A percentile compares a stretch with the other conserved stretches of the same genome.
phyloP scores from a whole-genome alignment of 2,888 invertebrate species.

The Nysson spinosus region DNA sequence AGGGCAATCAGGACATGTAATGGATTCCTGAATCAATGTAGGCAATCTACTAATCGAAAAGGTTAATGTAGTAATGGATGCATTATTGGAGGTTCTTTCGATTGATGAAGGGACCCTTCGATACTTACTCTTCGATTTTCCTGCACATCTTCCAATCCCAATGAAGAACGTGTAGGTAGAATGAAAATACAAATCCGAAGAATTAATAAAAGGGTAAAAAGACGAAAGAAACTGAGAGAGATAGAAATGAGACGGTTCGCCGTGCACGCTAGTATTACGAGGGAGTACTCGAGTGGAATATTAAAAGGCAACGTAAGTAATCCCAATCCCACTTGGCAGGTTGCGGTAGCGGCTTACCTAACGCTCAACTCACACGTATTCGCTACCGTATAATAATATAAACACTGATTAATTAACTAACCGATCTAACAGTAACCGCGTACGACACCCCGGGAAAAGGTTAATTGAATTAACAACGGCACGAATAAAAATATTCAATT shows the following conservation, averaged over 20 bases:
- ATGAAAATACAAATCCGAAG: background rate
- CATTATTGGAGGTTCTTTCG: too few relatives aligned
- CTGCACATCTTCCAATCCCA: too few relatives aligned
- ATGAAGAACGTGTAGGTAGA: background rate
- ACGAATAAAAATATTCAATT: background rate
- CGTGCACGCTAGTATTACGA: constrained; percentile 43
- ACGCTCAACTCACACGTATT: constrained; percentile 45
- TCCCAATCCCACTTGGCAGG: constrained; percentile 37
- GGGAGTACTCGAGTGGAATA: constrained; percentile 47
- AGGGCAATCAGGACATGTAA: too few relatives aligned
- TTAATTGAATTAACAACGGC: background rate
- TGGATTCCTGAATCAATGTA: too few relatives aligned
- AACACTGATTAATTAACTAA: constrained; percentile 73
- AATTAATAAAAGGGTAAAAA: constrained; percentile 6
- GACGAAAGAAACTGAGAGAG: constrained; percentile 6
- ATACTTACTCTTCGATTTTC: too few relatives aligned
- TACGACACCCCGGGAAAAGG: background rate
- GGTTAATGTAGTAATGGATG: too few relatives aligned
- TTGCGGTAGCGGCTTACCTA: constrained; percentile 39
- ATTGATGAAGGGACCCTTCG: too few relatives aligned
- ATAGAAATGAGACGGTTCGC: constrained; percentile 22
- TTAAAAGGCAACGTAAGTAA: constrained; percentile 51
- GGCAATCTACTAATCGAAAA: too few relatives aligned
- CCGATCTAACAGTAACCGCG: constrained; percentile 53
- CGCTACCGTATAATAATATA: constrained; percentile 68